Base-by-base conservation (phyloP, 2,888 invertebrate species). In the Pristionchus mayeri region DNA sequence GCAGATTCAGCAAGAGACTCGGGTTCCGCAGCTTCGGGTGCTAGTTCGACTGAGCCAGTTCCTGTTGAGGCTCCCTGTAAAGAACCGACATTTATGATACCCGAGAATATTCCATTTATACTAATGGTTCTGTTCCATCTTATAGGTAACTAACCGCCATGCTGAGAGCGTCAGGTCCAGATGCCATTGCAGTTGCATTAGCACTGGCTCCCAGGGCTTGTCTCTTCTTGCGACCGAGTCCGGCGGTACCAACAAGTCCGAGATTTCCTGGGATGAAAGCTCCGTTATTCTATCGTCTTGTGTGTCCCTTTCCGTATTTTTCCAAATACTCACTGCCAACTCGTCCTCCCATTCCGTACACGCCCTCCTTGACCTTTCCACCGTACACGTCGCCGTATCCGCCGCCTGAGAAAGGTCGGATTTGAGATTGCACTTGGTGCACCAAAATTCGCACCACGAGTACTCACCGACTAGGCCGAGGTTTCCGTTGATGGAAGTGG, bases 31-130 rank as follows among this genome's bases (percentile, higher is more conserved):
- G 37, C 44, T 9, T n/a, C 71, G 2, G 71, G 71, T 6, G 13
- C 0, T 40, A 71, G 40, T 7, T 21, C 21, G 24, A 71, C 4
- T 2, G 71, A 71, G 0, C 71, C 71, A 6, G 71, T 24, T 24
- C 71, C 71, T 2, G 71, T n/a, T 0, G 40, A n/a, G 40, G 71
- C 71, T n/a, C 71, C 71, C 71, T 71, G 71, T n/a, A 71, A 63
- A 44, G 44, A 13, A 44, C 13, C 13, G 44, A 9, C 13, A 6
- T 13, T 9, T 44, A 44, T 44, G 6, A 13, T 44, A 13, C 44
- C 6, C 7, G 6, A 9, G 44, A 13, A 9, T 44, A 9, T 13
- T 44, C n/a, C n/a, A n/a, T n/a, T n/a, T n/a, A n/a, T n/a, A n/a
- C n/a, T n/a, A n/a, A n/a, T n/a, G n/a, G n/a, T n/a, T n/a, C n/a